Evolutionary conservation across 2,113 vertebrate species (phyloP), one percentile per base, ranked within the genome.

Genomic region (Brachionichthys hirsutus): DNA sequence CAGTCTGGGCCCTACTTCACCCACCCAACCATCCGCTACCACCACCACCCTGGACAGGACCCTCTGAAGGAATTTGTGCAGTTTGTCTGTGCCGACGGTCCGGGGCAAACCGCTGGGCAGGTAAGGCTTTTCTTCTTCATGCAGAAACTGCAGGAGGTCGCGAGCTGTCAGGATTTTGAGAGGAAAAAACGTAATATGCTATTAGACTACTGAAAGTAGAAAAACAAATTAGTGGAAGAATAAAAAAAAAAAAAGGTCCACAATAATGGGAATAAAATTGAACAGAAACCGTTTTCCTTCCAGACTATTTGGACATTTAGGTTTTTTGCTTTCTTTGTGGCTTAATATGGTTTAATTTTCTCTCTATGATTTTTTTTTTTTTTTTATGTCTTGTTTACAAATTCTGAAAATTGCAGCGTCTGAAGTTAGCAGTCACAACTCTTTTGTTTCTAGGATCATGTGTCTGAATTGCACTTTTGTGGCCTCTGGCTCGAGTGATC

Each of bases 11-110:
- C 95, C 15, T 98, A 97, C 88, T 97, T 97, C 91, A 94, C 95
- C 71, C 95, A 96, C 90, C 94, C 95, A 64, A 98, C 95, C 89
- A 98, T 97, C 92, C 95, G 95, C 82, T 97, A 98, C 92, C 95
- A 97, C 89, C 95, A 94, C 90, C 92, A 94, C 22, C 89, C 91
- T 50, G 93, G 94, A 88, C 95, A 97, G 89, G 95, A 97, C 89
- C 94, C 95, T 58, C 93, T 97, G 87, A 95, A 97, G 92, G 95
- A 95, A 85, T 97, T 97, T 73, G 94, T 95, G 90, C 94, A 95
- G 94, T 95, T 97, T 35, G 94, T 97, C 91, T 97, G 95, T 78
- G 93, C 95, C n/a, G 95, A 95, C 34, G 94, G 94, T 80, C 94
- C 95, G 14, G 94, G 95, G 76, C 95, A 95, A 90, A 89, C 93